Percentiles rank a stretch among this genome's conserved stretches.
These are phyloP conservation scores for Mesopsocus fuscifrons DNA, from an alignment of 2,888 invertebrate genomes.

Conservation along the genomic window DNA sequence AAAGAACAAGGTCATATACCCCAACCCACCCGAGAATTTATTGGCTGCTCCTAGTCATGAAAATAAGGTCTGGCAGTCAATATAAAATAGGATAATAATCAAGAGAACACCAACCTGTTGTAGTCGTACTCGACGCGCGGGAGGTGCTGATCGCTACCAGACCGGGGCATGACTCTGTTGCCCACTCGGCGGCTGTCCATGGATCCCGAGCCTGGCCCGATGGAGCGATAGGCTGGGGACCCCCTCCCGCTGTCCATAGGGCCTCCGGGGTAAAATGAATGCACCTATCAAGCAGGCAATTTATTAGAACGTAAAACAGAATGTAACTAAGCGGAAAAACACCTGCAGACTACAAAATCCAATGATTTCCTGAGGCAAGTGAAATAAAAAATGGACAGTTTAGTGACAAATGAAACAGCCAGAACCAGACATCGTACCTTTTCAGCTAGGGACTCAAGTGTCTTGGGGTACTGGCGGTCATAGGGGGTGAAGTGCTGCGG, in stretches of 20 bases:
- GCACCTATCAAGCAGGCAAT: conserved; percentile 32
- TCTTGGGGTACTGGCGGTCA: conserved; percentile 70
- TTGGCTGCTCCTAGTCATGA: too few species aligned
- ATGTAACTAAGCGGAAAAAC: too few species aligned
- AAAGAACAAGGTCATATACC: too few species aligned
- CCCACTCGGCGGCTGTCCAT: not conserved
- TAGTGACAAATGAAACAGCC: too few species aligned
- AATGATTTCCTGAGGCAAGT: too few species aligned
- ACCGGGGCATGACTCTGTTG: conserved; percentile 41
- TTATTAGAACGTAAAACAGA: conserved; percentile 11
- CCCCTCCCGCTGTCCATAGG: conserved; percentile 2
- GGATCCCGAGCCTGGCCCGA: conserved; percentile 1
- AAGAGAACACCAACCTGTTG: too few species aligned
- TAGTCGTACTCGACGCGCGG: conserved; percentile 58
- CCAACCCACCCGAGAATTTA: too few species aligned
- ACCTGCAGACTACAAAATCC: too few species aligned
- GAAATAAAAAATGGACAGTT: too few species aligned
- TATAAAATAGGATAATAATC: too few species aligned
- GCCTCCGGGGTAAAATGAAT: conserved; percentile 56
- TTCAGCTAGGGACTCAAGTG: conserved; percentile 77
- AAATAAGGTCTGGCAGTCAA: too few species aligned
- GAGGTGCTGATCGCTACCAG: conserved; percentile 81
- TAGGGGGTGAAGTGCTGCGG: conserved; percentile 71
- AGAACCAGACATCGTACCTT: too few species aligned
- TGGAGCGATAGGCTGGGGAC: conserved; percentile 2